phyloP scores from a whole-genome alignment of 2,113 vertebrate genomes.

The Dicerorhinus sumatrensis region DNA sequence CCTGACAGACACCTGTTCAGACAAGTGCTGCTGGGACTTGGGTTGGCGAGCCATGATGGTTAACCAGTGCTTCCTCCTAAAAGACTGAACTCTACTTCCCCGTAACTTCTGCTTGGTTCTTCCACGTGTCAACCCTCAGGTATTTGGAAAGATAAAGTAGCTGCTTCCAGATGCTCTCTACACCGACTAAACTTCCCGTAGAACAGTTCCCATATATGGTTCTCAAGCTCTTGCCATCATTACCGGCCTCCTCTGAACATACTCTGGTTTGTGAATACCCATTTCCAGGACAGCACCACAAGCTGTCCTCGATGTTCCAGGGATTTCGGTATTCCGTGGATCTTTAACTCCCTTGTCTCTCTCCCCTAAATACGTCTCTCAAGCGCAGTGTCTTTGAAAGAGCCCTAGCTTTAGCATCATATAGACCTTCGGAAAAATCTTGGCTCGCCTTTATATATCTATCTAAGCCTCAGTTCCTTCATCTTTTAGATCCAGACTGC shows the following conservation, averaged over 20 bases:
- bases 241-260: background rate
- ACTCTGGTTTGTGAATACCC: background rate
- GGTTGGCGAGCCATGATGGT: fast-evolving
- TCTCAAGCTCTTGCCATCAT: background rate
- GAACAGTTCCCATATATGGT: background rate
- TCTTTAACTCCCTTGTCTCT: background rate
- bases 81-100: background rate
- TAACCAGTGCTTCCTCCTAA: background rate
- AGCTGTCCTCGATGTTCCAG: background rate
- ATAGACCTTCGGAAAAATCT: background rate
- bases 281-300: background rate
- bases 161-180: background rate
- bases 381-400: background rate
- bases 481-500: background rate
- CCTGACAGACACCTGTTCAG: background rate
- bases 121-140: background rate
- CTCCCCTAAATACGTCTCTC: background rate
- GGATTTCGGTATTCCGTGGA: background rate
- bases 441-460: background rate
- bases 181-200: background rate
- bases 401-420: background rate
- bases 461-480: background rate
- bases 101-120: background rate
- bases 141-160: background rate
- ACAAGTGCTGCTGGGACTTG: background rate